Conservation (phyloP, 1,140 invertebrate genomes). For the Pectinophora gossypiella region DNA sequence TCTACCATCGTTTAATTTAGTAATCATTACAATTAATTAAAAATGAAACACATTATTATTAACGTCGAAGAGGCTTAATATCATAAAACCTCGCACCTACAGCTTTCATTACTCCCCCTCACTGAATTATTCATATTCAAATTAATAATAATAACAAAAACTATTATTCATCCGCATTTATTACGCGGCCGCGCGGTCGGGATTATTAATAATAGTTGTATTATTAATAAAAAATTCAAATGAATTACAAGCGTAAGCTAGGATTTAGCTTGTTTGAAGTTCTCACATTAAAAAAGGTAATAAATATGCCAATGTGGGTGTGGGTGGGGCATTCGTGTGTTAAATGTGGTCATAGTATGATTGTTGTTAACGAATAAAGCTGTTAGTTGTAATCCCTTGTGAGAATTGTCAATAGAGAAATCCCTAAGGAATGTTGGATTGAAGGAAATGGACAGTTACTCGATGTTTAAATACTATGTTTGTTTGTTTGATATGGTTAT, state of each 20-base stretch:
- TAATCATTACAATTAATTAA: too few species aligned
- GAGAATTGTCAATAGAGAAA: slow-evolving; percentile 43
- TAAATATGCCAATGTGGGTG: slow-evolving; percentile 35
- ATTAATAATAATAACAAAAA: slow-evolving; percentile 48
- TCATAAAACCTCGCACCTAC: too few species aligned
- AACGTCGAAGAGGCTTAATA: too few species aligned
- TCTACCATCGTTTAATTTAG: too few species aligned
- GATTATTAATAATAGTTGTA: slow-evolving; percentile 34
- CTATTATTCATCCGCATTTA: slow-evolving; percentile 22
- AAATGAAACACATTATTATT: too few species aligned
- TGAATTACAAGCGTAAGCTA: slow-evolving; percentile 47
- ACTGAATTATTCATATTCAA: slow-evolving; percentile 50
- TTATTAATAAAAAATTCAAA: slow-evolving; percentile 62
- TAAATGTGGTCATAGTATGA: not conserved
- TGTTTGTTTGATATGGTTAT: too few species aligned
- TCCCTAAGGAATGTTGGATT: not conserved
- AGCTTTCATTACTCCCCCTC: slow-evolving; percentile 19
- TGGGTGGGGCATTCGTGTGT: not conserved
- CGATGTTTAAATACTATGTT: too few species aligned
- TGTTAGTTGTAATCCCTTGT: slow-evolving; percentile 25
- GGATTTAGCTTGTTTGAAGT: slow-evolving; percentile 45
- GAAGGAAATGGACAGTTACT: not conserved
- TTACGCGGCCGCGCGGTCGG: slow-evolving; percentile 16
- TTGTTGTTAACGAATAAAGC: not conserved
- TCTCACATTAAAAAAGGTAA: slow-evolving; percentile 53